A percentile compares a stretch with the other conserved stretches of the same genome.
These are phyloP conservation scores for Drosophila fungiperda DNA, from an alignment of 2,888 invertebrate species.

Conservation along the genomic window DNA sequence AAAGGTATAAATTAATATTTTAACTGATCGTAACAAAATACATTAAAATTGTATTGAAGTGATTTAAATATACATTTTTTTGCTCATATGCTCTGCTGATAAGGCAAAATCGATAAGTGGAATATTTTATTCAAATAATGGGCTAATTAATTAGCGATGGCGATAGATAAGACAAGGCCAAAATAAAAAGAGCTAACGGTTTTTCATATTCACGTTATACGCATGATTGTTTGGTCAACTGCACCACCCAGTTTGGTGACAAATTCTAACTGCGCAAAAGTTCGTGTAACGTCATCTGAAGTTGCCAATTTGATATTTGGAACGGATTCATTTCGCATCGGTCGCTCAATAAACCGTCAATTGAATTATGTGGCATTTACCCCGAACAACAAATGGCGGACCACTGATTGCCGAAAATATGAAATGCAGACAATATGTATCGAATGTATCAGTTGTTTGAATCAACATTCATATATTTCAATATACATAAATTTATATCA, in stretches of 20 bases:
- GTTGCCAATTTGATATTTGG: not conserved
- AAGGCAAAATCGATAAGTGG: conserved; percentile 26
- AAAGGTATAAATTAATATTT: not conserved
- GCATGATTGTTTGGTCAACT: conserved; percentile 10
- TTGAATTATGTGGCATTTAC: conserved; percentile 59
- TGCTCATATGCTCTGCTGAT: conserved; percentile 27
- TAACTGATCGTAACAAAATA: not conserved
- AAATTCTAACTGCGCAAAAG: conserved; percentile 56
- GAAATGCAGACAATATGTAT: conserved; percentile 31
- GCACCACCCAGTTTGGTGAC: not conserved
- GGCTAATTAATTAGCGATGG: conserved; percentile 69
- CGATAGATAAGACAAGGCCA: conserved; percentile 48
- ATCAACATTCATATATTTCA: conserved; percentile 7
- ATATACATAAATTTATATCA: conserved; percentile 67
- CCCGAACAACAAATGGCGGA: conserved; percentile 36
- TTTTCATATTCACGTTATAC: conserved; percentile 12
- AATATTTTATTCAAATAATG: conserved; percentile 44
- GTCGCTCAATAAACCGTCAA: conserved; percentile 61
- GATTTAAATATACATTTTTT: not conserved
- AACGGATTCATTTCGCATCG: conserved; percentile 11
- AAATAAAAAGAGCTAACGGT: conserved; percentile 13
- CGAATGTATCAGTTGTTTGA: conserved; percentile 10
- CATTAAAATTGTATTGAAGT: not conserved
- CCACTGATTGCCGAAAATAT: conserved; percentile 74
- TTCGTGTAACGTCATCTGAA: conserved; percentile 24